Conservation (phyloP, 2,113 vertebrate species). For the Eublepharis macularius region DNA sequence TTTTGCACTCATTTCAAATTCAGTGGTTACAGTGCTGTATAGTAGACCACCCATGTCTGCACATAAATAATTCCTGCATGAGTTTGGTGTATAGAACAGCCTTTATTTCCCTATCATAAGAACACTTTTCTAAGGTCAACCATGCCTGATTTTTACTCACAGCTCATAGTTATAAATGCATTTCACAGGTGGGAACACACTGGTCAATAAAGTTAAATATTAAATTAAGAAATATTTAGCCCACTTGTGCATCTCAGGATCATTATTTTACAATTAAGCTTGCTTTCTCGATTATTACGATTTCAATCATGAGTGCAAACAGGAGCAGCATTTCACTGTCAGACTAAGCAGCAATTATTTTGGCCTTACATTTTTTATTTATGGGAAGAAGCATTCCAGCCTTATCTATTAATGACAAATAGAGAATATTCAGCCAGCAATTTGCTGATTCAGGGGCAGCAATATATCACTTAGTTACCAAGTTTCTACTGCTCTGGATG, state of each 20-base stretch:
- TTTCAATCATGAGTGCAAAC: constrained; percentile 44
- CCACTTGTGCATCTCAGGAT: constrained; percentile 20
- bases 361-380: constrained; percentile 26
- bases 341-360: constrained; percentile 19
- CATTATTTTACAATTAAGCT: constrained; percentile 57
- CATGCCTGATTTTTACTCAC: not conserved
- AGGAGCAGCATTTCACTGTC: constrained; percentile 6
- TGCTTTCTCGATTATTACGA: constrained; percentile 21
- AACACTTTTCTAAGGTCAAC: not conserved
- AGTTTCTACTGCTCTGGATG: not conserved
- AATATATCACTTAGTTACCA: not conserved
- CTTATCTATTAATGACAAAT: constrained; percentile 22
- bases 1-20: constrained; percentile 21
- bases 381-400: not conserved
- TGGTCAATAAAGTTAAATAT: constrained; percentile 32
- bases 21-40: constrained; percentile 8
- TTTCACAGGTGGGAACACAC: constrained; percentile 43
- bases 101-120: constrained; percentile 17
- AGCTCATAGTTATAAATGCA: constrained; percentile 19
- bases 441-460: not conserved
- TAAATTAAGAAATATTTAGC: constrained; percentile 38
- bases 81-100: constrained; percentile 31
- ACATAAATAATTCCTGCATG: constrained; percentile 37
- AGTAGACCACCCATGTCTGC: constrained; percentile 48
- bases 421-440: constrained; percentile 26